These are phyloP conservation scores for Egretta garzetta DNA, from an alignment of 2,113 vertebrate genomes.

Conservation along the genomic window DNA sequence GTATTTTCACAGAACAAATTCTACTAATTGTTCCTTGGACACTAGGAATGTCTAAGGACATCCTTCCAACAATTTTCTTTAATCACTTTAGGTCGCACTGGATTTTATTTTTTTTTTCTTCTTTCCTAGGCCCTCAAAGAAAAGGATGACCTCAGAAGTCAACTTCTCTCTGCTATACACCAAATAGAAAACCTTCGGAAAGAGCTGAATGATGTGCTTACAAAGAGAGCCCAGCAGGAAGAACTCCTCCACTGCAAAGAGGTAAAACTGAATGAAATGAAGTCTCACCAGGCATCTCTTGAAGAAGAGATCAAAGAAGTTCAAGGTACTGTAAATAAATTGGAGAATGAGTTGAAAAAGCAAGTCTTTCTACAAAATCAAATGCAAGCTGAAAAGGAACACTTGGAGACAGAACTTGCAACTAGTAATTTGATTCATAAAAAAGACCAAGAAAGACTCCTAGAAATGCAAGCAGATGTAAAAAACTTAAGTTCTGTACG, in stretches of 20 bases:
- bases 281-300: slow-evolving; percentile 78
- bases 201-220: slow-evolving; percentile 85
- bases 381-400: slow-evolving; percentile 80
- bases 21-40: background rate
- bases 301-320: slow-evolving; percentile 84
- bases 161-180: slow-evolving; percentile 82
- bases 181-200: slow-evolving; percentile 84
- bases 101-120: background rate
- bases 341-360: slow-evolving; percentile 79
- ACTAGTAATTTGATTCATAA: slow-evolving; percentile 67
- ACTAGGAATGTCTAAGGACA: background rate
- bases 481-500: slow-evolving; percentile 80
- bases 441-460: slow-evolving; percentile 73
- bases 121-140: slow-evolving; percentile 81
- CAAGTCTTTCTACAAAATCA: slow-evolving; percentile 75
- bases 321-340: slow-evolving; percentile 70
- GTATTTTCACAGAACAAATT: background rate
- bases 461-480: slow-evolving; percentile 83
- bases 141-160: slow-evolving; percentile 82
- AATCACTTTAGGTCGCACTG: background rate
- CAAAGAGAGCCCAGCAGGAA: slow-evolving; percentile 85
- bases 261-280: slow-evolving; percentile 80
- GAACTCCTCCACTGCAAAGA: slow-evolving; percentile 86
- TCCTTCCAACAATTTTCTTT: background rate
- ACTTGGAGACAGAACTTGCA: slow-evolving; percentile 76